Conservation (phyloP, 2,113 vertebrate genomes). For the Puntigrus tetrazona region DNA sequence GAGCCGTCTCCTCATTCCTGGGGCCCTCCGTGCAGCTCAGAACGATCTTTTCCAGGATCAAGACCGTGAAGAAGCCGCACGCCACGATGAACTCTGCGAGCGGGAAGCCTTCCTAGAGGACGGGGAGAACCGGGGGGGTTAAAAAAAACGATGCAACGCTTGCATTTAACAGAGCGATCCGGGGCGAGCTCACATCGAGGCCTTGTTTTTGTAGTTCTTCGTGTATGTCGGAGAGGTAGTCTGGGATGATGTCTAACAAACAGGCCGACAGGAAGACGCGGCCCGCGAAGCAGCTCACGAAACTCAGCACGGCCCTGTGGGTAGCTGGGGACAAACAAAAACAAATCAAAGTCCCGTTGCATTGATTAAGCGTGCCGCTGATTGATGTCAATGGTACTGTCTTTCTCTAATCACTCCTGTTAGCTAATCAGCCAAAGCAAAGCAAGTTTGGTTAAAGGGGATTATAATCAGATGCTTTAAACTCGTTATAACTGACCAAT, state of each 20-base stretch:
- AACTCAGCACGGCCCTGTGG: conserved; percentile 70
- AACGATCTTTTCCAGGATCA: conserved; percentile 83
- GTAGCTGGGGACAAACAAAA: conserved; percentile 60
- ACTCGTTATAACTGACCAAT: background rate
- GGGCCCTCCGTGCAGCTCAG: conserved; percentile 67
- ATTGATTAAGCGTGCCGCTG: background rate
- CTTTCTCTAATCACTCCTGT: background rate
- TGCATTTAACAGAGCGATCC: background rate
- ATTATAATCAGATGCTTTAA: background rate
- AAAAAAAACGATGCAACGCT: too few species aligned
- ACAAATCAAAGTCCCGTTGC: background rate
- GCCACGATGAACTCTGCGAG: conserved; percentile 85
- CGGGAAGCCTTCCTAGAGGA: conserved; percentile 74
- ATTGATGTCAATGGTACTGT: background rate
- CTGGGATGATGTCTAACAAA: conserved; percentile 83
- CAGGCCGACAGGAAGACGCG: conserved; percentile 83
- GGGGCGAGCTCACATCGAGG: conserved; percentile 62
- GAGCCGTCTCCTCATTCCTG: conserved; percentile 63
- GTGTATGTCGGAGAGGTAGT: conserved; percentile 79
- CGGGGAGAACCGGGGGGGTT: too few species aligned
- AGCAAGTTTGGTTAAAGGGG: background rate
- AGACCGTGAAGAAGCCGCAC: conserved; percentile 84
- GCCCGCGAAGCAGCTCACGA: conserved; percentile 83
- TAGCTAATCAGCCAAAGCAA: conserved; percentile 3
- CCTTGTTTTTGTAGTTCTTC: conserved; percentile 60